Base-by-base conservation (phyloP, 2,797 vertebrate species). In the Gymnothorax reevesii region DNA sequence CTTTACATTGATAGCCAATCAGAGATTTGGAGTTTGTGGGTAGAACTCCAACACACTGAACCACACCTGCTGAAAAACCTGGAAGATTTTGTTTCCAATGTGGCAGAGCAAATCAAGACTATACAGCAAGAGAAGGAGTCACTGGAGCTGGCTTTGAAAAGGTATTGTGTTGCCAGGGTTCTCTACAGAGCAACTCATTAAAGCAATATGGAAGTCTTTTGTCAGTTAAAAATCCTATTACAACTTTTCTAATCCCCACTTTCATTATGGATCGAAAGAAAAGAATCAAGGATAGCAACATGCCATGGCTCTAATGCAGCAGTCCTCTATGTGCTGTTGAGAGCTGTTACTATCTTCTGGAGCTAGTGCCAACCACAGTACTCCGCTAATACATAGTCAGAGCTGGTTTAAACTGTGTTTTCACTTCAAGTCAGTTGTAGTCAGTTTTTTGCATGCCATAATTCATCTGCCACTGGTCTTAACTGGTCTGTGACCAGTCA, bases 11-110 rank as follows among this genome's bases (percentile, higher is more conserved):
- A 83, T 86, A 96, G 96, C 22, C 88, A 92, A 84, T 86, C 54
- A 0, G 94, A 95, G 90, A 88, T 95, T 84, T 94, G 95, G 96
- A 92, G 93, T 86, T 93, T 96, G 0, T 97, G 96, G 96, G 33
- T 87, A 77, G 92, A 92, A 60, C 92, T 96, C 62, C 87, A 87
- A 55, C 91, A 92, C 52, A 93, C 95, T 0, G 94, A 96, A 25
- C 94, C 96, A 0, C 91, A 93, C 54, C 91, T 96, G 88, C 89
- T 94, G 2, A 93, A 89, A 59, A 92, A 93, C 89, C 89, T 95
- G 89, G 93, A 96, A 88, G 93, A 85, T 0, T 94, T 96, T 62
- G 88, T 96, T 90, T 93, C 94, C 87, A 93, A 91, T 90, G 94
- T 96, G 92, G 95, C 86, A 54, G 80, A 89, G 15, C 92, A 85